A percentile compares a stretch with the other conserved stretches of the same genome.
These are phyloP conservation scores for Antheraea pernyi DNA, from an alignment of 1,140 invertebrate species.

Conservation along the genomic window DNA sequence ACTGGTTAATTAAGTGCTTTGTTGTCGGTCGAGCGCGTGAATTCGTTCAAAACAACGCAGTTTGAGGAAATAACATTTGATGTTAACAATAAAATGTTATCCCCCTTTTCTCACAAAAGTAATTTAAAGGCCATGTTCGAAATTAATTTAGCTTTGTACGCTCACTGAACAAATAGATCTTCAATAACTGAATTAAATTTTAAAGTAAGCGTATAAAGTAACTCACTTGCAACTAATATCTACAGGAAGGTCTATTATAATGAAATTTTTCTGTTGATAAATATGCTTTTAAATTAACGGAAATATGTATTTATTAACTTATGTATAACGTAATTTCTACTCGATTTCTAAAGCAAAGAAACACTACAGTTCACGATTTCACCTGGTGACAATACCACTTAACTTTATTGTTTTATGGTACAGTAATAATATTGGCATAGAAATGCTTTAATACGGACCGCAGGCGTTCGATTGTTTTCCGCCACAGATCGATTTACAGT, in stretches of 20 bases:
- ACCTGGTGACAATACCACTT: conserved; percentile 21
- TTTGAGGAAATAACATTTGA: conserved; percentile 33
- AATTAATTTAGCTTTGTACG: conserved; percentile 13
- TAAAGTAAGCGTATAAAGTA: background rate
- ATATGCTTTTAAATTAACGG: too few relatives aligned
- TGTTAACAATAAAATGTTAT: conserved; percentile 42
- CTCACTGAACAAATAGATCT: background rate
- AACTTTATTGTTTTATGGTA: conserved; percentile 53
- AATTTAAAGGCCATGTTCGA: conserved; percentile 16
- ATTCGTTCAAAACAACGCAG: conserved; percentile 35
- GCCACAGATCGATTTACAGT: conserved; percentile 56
- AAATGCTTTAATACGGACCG: conserved; percentile 25
- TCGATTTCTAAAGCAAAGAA: background rate
- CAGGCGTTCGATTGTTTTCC: conserved; percentile 49
- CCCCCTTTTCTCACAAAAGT: conserved; percentile 20
- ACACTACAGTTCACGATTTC: background rate
- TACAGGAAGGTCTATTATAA: too few relatives aligned
- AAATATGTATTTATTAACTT: too few relatives aligned
- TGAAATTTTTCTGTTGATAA: too few relatives aligned
- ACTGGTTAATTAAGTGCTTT: conserved; percentile 52
- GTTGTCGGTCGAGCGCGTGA: conserved; percentile 38
- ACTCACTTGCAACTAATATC: too few relatives aligned
- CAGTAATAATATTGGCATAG: conserved; percentile 58
- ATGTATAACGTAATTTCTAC: background rate
- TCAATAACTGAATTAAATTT: background rate